These are phyloP conservation scores for Mesoclemmys tuberculata DNA, from an alignment of 2,113 vertebrate genomes.

Conservation along the genomic window DNA sequence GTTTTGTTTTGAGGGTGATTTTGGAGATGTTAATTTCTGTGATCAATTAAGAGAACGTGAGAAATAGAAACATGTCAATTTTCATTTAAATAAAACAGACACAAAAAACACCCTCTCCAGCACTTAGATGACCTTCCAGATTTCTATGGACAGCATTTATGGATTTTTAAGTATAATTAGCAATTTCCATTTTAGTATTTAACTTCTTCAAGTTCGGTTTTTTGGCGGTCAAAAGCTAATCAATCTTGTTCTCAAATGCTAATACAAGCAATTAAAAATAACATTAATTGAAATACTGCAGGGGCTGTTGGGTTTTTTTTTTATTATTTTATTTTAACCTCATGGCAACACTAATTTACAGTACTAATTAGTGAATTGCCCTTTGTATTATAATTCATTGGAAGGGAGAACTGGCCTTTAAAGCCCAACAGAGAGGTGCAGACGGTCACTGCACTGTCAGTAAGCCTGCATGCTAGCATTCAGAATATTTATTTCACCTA, in stretches of 20 bases:
- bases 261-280: constrained; percentile 82
- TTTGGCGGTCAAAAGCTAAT: constrained; percentile 78
- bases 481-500: constrained; percentile 57
- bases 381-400: constrained; percentile 75
- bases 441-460: constrained; percentile 44
- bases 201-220: constrained; percentile 74
- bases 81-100: constrained; percentile 63
- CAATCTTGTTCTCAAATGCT: constrained; percentile 80
- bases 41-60: constrained; percentile 43
- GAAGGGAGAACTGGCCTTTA: constrained; percentile 65
- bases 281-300: constrained; percentile 81
- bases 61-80: constrained; percentile 47
- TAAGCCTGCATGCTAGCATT: constrained; percentile 1
- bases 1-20: constrained; percentile 67
- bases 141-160: constrained; percentile 63
- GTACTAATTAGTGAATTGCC: constrained; percentile 75
- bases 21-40: constrained; percentile 55
- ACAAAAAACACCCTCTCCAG: constrained; percentile 48
- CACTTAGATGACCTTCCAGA: constrained; percentile 71
- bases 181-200: constrained; percentile 70
- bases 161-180: constrained; percentile 80
- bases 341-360: constrained; percentile 77
- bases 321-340: constrained; percentile 62
- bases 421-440: constrained; percentile 68
- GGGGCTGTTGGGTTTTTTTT: constrained; percentile 50